A percentile compares a stretch with the other conserved stretches of the same genome.
Conservation (phyloP, 92 coral and sea anemone genomes). For the Phenganax subtilis region DNA sequence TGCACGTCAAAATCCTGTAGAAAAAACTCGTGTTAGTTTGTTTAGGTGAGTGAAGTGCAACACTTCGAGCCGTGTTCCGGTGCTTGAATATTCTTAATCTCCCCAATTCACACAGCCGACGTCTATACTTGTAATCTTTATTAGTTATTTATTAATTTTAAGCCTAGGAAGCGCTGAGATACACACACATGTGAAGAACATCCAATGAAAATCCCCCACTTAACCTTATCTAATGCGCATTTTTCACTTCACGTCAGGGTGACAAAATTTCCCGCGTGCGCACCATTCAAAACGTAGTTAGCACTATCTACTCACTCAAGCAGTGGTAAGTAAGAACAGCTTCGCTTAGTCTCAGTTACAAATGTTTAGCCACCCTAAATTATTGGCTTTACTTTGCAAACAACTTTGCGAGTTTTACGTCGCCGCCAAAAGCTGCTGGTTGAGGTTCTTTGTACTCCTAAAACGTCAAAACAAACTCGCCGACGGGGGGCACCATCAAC, state of each 20-base stretch:
- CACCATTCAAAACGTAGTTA: slow-evolving; percentile 2
- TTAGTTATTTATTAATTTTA: not conserved
- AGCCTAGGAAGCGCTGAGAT: slow-evolving; percentile 20
- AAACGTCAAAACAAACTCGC: slow-evolving; percentile 44
- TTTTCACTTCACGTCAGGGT: slow-evolving; percentile 10
- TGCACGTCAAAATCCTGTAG: slow-evolving; percentile 38
- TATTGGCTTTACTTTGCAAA: slow-evolving; percentile 38
- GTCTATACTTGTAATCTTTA: slow-evolving; percentile 17
- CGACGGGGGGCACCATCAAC: slow-evolving; percentile 41
- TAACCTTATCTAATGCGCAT: slow-evolving; percentile 25
- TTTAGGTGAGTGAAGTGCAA: slow-evolving; percentile 24
- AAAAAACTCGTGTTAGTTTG: slow-evolving; percentile 14
- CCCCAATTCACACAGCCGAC: slow-evolving; percentile 36
- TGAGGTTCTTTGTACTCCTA: slow-evolving; percentile 14
- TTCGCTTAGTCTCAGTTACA: not conserved
- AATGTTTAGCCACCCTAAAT: slow-evolving; percentile 25
- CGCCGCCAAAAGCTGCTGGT: slow-evolving; percentile 41
- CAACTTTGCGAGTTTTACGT: slow-evolving; percentile 45
- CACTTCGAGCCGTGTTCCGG: slow-evolving; percentile 7
- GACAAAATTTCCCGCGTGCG: slow-evolving; percentile 8
- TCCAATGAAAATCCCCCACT: slow-evolving; percentile 19
- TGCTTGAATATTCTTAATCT: slow-evolving; percentile 25
- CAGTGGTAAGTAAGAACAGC: slow-evolving; percentile 11
- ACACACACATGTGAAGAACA: not conserved
- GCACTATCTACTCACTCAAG: slow-evolving; percentile 26